A percentile compares a stretch with the other conserved stretches of the same genome.
Evolutionary conservation across 2,888 invertebrate species (phyloP).

Genomic region (Germaria angustata): DNA sequence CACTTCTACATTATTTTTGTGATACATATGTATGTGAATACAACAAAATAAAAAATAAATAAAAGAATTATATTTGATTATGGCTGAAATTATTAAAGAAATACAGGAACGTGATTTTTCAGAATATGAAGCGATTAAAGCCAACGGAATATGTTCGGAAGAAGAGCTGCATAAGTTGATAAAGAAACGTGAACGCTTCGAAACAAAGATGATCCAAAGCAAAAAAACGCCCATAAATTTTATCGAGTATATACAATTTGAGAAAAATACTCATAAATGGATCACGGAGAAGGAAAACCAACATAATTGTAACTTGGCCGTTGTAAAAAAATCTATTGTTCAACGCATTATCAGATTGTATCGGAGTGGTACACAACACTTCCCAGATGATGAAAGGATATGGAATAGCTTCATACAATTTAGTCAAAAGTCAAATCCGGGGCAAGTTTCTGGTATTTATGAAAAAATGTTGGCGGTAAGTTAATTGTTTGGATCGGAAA

Average conservation of each 20-base stretch:
- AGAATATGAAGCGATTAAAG: constrained; percentile 89
- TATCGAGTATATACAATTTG: constrained; percentile 76
- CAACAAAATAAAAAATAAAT: neutral
- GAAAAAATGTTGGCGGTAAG: constrained; percentile 84
- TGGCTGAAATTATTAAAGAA: constrained; percentile 91
- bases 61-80: constrained; percentile 74
- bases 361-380: constrained; percentile 85
- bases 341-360: constrained; percentile 88
- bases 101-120: constrained; percentile 89
- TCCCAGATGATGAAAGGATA: constrained; percentile 86
- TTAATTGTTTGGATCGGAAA: constrained; percentile 1
- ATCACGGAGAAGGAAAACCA: constrained; percentile 82
- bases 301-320: constrained; percentile 83
- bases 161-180: constrained; percentile 81
- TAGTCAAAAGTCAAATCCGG: constrained; percentile 84
- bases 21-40: no score
- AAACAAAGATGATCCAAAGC: constrained; percentile 74
- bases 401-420: constrained; percentile 91
- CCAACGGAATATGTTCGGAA: constrained; percentile 85
- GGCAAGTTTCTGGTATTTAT: constrained; percentile 82
- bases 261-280: constrained; percentile 74
- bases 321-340: constrained; percentile 85
- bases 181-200: constrained; percentile 74
- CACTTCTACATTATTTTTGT: no score
- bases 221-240: constrained; percentile 72